Conservation (phyloP, 30 jellyfish, hydroid and myxozoan genomes). For the Turritopsis dohrnii region DNA sequence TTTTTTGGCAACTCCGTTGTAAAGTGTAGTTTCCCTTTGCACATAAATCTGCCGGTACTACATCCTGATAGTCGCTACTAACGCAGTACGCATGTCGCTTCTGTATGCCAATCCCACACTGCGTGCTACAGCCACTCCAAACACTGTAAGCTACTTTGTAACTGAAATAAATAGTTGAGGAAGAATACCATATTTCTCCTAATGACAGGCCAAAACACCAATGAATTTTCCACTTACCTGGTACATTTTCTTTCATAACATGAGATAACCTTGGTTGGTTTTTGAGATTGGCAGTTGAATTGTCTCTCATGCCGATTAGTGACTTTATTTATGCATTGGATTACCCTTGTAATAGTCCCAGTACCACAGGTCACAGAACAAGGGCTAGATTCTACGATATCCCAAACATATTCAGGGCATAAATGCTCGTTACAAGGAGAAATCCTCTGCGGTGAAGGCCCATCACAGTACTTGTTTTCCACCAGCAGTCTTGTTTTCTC, state of each 20-base stretch:
- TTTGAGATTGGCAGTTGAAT: slow-evolving; percentile 37
- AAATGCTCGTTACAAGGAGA: slow-evolving; percentile 54
- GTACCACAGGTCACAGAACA: slow-evolving; percentile 85
- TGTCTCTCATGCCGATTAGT: slow-evolving; percentile 29
- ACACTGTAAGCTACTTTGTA: slow-evolving; percentile 28
- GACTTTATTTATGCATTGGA: slow-evolving; percentile 46
- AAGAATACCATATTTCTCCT: not conserved
- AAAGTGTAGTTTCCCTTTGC: slow-evolving; percentile 21
- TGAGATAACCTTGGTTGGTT: slow-evolving; percentile 44
- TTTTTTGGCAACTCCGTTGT: slow-evolving; percentile 28
- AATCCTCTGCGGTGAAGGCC: slow-evolving; percentile 84
- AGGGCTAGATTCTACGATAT: slow-evolving; percentile 36
- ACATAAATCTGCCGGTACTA: slow-evolving; percentile 36
- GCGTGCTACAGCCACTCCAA: slow-evolving; percentile 57
- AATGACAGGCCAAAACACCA: not conserved
- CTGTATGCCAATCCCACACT: slow-evolving; percentile 62
- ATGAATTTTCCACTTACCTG: slow-evolving; percentile 37
- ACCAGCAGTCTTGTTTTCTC: slow-evolving; percentile 47
- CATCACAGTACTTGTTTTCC: slow-evolving; percentile 55
- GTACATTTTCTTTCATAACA: slow-evolving; percentile 67
- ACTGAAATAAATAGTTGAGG: slow-evolving; percentile 15
- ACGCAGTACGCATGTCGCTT: slow-evolving; percentile 49
- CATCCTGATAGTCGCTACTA: slow-evolving; percentile 31
- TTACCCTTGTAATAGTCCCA: slow-evolving; percentile 50
- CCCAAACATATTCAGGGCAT: slow-evolving; percentile 86